Evolutionary conservation across 2,888 invertebrate genomes (phyloP).

Genomic region (Phyto melanocephala): DNA sequence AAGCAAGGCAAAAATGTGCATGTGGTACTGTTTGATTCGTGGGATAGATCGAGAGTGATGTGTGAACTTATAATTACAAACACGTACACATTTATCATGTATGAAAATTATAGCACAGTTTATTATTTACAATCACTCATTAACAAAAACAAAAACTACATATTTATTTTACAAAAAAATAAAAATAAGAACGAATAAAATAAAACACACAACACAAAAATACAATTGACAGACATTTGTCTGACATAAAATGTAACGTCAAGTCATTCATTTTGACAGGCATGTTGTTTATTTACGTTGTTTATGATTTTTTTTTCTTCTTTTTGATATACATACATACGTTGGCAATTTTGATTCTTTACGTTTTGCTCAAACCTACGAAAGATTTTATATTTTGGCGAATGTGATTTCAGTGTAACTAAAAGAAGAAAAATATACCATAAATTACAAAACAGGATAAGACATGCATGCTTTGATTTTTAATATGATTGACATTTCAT

Average conservation of each 20-base stretch:
- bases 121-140: constrained; percentile 62
- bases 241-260: constrained; percentile 64
- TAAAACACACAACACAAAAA: constrained; percentile 12
- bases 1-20: too few relatives aligned
- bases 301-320: constrained; percentile 20
- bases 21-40: too few relatives aligned
- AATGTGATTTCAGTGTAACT: constrained; percentile 47
- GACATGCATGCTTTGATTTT: constrained; percentile 38
- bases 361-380: constrained; percentile 21
- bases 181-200: constrained; percentile 16
- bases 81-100: constrained; percentile 37
- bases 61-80: constrained; percentile 57
- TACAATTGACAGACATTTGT: constrained; percentile 62
- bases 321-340: background rate
- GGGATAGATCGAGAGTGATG: constrained; percentile 18
- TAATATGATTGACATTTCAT: constrained; percentile 46
- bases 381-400: constrained; percentile 26
- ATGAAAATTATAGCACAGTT: constrained; percentile 48
- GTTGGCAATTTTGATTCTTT: background rate
- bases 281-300: constrained; percentile 58
- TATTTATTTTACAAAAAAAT: background rate
- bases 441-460: constrained; percentile 21
- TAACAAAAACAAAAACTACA: constrained; percentile 12
- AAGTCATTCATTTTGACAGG: constrained; percentile 63
- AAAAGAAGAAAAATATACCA: constrained; percentile 14